Evolutionary conservation across 2,888 invertebrate genomes (phyloP).

Genomic region (Philereme vetulata): DNA sequence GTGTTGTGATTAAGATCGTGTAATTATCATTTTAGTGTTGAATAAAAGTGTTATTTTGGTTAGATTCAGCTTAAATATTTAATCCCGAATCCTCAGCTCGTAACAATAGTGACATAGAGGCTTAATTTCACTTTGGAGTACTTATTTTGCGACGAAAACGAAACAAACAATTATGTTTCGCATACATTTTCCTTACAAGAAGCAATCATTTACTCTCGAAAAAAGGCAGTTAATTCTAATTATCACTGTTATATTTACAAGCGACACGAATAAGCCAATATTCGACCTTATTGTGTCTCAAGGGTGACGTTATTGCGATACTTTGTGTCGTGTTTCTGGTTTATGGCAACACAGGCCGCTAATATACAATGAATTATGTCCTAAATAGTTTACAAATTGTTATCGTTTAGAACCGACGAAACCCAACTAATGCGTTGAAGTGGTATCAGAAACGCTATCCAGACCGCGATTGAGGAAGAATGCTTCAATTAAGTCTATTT

Average conservation of each 20-base stretch:
- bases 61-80: too few relatives aligned
- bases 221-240: conserved; percentile 37
- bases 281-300: conserved; percentile 37
- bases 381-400: conserved; percentile 31
- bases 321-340: conserved; percentile 39
- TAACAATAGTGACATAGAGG: too few relatives aligned
- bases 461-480: too few relatives aligned
- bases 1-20: too few relatives aligned
- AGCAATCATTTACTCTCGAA: conserved; percentile 17
- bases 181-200: conserved; percentile 22
- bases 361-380: conserved; percentile 30
- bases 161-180: conserved; percentile 12
- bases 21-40: too few relatives aligned
- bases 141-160: background rate
- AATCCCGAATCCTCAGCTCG: too few relatives aligned
- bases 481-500: too few relatives aligned
- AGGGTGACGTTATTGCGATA: conserved; percentile 38
- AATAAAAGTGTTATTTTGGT: too few relatives aligned
- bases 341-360: conserved; percentile 37
- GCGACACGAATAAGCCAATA: conserved; percentile 34
- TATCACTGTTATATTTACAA: conserved; percentile 37
- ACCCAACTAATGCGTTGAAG: too few relatives aligned
- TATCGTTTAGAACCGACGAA: too few relatives aligned
- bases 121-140: background rate
- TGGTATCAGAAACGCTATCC: too few relatives aligned